These are phyloP conservation scores for Tokudaia muenninki DNA, from an alignment of 2,797 vertebrate species.

Conservation along the genomic window DNA sequence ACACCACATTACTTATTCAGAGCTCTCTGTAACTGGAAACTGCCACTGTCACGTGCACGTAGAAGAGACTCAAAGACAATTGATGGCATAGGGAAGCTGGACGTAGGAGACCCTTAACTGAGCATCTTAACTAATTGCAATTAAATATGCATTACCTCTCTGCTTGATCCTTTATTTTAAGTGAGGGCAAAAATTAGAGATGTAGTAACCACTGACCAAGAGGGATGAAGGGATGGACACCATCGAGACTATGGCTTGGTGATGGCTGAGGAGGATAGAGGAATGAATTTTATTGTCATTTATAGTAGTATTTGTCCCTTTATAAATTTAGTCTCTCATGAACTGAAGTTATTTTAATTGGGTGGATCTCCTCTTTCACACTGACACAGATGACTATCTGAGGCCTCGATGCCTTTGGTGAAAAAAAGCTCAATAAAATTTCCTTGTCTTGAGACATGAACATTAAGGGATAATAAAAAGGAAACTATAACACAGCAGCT, in stretches of 20 bases:
- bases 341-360: not conserved
- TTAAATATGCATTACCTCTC: not conserved
- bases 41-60: not conserved
- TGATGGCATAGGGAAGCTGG: not conserved
- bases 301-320: not conserved
- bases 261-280: not conserved
- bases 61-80: not conserved
- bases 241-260: not conserved
- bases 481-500: not conserved
- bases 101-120: not conserved
- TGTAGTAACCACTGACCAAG: not conserved
- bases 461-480: not conserved
- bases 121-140: not conserved
- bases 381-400: not conserved
- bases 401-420: not conserved
- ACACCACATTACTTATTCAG: not conserved
- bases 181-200: not conserved
- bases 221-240: too few relatives aligned
- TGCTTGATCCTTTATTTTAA: not conserved
- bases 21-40: not conserved
- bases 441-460: constrained; percentile 10
- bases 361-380: not conserved
- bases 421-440: not conserved
- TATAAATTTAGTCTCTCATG: not conserved
- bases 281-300: not conserved